These are phyloP conservation scores for honey bee (Apis mellifera) DNA, from an alignment of 1,140 invertebrate species.

Conservation along the genomic window DNA sequence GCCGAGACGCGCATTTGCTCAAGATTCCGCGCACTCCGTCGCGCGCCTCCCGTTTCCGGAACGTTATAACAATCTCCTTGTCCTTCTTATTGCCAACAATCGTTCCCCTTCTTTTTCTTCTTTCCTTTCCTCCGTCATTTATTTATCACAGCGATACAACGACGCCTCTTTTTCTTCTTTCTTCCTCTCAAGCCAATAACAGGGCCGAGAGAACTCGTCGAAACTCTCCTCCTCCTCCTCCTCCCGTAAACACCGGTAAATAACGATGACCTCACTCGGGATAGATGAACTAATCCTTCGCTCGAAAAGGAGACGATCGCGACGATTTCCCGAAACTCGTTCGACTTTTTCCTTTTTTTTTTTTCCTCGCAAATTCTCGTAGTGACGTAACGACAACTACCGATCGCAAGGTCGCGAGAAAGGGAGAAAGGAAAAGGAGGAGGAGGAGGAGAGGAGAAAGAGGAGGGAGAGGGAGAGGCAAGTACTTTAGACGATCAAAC, in stretches of 20 bases:
- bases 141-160: too few relatives aligned
- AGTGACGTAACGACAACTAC: constrained; percentile 2
- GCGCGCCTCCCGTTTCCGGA: constrained; percentile 14
- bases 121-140: too few relatives aligned
- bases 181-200: too few relatives aligned
- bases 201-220: too few relatives aligned
- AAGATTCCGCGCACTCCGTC: constrained; percentile 5
- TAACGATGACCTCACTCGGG: constrained; percentile 5
- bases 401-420: constrained; percentile 17
- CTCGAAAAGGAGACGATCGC: background rate
- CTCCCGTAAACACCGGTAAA: too few relatives aligned
- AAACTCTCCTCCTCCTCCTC: too few relatives aligned
- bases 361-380: background rate
- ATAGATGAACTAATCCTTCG: background rate
- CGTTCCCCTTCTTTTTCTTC: background rate
- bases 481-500: constrained; percentile 47
- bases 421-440: background rate
- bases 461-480: background rate
- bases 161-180: too few relatives aligned
- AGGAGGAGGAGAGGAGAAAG: background rate
- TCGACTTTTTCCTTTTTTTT: background rate
- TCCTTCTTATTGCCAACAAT: constrained; percentile 28
- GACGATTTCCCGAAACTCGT: background rate
- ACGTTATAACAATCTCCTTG: background rate
- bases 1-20: constrained; percentile 34